Conservation (phyloP, 2,797 vertebrate species). For the Cetoscarus ocellatus region DNA sequence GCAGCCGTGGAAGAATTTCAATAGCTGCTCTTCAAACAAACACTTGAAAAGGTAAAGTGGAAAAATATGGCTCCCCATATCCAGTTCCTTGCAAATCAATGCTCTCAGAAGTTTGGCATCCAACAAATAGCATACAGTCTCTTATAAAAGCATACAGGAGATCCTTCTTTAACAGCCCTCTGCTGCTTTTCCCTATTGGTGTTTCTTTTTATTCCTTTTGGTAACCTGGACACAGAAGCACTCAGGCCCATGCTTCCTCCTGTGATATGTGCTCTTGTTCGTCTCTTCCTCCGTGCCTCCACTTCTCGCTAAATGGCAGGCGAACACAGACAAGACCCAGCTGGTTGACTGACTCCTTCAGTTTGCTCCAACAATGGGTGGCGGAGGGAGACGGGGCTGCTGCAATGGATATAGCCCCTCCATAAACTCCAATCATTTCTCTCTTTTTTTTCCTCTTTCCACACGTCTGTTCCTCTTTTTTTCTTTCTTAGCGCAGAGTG, state of each 20-base stretch:
- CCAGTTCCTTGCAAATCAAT: conserved; percentile 67
- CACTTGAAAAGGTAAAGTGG: conserved; percentile 68
- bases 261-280: conserved; percentile 53
- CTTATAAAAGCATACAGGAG: conserved; percentile 38
- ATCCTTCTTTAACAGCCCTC: conserved; percentile 31
- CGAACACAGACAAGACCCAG: conserved; percentile 66
- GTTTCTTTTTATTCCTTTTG: conserved; percentile 16
- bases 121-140: conserved; percentile 39
- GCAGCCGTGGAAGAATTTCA: conserved; percentile 67
- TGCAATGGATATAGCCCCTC: conserved; percentile 35
- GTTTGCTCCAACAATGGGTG: conserved; percentile 54
- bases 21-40: conserved; percentile 62
- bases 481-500: conserved; percentile 58
- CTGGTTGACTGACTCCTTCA: conserved; percentile 60
- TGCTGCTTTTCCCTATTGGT: conserved; percentile 29
- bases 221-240: conserved; percentile 59
- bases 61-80: conserved; percentile 53
- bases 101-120: conserved; percentile 61
- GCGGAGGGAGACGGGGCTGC: conserved; percentile 42
- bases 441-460: conserved; percentile 23
- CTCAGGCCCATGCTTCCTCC: conserved; percentile 39
- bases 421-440: conserved; percentile 62
- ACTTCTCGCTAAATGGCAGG: conserved; percentile 61
- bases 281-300: conserved; percentile 43
- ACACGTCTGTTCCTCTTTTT: conserved; percentile 55